Evolutionary conservation across 2,888 invertebrate species (phyloP), one percentile per base, ranked within the genome.

Genomic region (Athetis lepigone): DNA sequence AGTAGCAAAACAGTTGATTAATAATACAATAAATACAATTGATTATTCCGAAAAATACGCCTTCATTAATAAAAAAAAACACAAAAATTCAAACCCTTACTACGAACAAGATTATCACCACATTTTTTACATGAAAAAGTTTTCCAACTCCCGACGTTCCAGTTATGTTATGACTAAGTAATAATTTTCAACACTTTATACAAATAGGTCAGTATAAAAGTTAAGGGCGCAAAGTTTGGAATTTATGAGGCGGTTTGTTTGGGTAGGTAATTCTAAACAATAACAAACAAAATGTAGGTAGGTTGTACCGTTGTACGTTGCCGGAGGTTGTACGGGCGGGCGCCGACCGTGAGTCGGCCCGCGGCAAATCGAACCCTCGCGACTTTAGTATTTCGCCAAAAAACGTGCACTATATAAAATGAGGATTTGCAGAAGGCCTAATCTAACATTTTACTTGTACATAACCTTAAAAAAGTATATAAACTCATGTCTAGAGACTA

Each of bases 191-290:
- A 83, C 81, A 83, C 85, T 87, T 85, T 83, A 80, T 81, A 82
- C 79, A 87, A 86, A 85, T 84, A 86, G 84, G 88, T 87, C 85
- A 84, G 85, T 86, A 85, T 86, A 87, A 87, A 88, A 86, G 87
- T 90, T 87, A 84, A 77, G 84, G 84, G 81, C 76, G 82, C 79
- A 88, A 91, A 89, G 86, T 91, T 90, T 77, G 73, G 75, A 88
- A 91, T 91, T 89, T 90, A 91, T 91, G 86, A 86, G 83, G 83
- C 83, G 85, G 87, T 88, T 84, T 88, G 86, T 89, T 90, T 89
- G 84, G 85, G 85, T 85, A 83, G 85, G 89, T 91, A 90, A 90
- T 89, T 88, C 89, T 88, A 88, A 90, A 90, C 90, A 91, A 91
- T 90, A 91, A 90, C 90, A 90, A 89, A 89, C 89, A 88, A 87